Conservation (phyloP, 2,113 vertebrate species). For the Ailurus styani region DNA sequence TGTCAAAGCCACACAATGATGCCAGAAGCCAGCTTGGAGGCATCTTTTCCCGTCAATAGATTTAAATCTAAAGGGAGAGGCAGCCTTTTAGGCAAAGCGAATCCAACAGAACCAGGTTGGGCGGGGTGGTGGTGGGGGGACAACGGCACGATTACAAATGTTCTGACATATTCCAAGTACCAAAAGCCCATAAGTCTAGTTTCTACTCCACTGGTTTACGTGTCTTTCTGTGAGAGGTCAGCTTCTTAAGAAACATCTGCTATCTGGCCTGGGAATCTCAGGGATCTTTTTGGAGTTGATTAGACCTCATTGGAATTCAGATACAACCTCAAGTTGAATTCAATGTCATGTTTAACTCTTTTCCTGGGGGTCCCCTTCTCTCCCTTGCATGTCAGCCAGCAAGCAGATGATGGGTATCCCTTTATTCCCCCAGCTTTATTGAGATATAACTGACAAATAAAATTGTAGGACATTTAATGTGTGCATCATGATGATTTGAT, state of each 20-base stretch:
- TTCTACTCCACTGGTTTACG: conserved; percentile 23
- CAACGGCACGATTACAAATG: neutral
- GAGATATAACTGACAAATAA: neutral
- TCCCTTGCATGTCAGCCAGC: neutral
- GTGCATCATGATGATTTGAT: neutral
- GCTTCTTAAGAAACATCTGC: neutral
- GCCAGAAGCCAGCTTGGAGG: neutral
- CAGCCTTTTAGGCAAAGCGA: neutral
- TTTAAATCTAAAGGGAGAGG: conserved; percentile 16
- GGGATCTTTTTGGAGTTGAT: conserved; percentile 12
- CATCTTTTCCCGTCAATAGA: neutral
- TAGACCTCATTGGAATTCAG: conserved; percentile 2
- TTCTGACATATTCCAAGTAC: neutral
- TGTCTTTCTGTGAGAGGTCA: neutral
- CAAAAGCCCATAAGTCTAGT: neutral
- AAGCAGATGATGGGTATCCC: conserved; percentile 43
- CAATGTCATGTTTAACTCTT: neutral
- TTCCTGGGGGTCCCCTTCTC: neutral
- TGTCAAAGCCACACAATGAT: neutral
- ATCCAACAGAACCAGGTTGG: conserved; percentile 2
- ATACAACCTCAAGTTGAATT: conserved; percentile 29
- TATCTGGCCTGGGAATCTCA: conserved; percentile 38
- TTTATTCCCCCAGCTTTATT: neutral
- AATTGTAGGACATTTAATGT: neutral
- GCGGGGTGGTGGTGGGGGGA: neutral